Percentiles rank a stretch among this genome's conserved stretches.
Evolutionary conservation across 2,888 invertebrate genomes (phyloP).

Genomic region (Himalopsyche anomala): DNA sequence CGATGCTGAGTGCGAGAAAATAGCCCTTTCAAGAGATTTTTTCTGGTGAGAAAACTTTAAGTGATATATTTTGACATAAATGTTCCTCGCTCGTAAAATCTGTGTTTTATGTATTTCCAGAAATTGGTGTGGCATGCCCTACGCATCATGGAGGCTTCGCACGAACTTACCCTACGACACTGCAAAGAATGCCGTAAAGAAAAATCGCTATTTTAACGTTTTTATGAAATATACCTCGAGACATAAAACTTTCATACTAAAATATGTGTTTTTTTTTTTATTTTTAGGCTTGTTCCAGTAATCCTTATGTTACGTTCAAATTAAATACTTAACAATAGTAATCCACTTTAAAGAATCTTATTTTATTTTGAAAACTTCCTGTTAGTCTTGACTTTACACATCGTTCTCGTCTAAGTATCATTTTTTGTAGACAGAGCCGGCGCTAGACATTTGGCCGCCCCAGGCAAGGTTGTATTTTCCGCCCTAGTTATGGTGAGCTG

Average conservation of each 20-base stretch:
- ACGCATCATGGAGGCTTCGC: neutral
- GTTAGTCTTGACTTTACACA: too few relatives aligned
- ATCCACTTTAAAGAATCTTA: too few relatives aligned
- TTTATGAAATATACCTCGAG: constrained; percentile 2
- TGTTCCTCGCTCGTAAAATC: constrained; percentile 55
- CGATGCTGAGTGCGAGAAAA: neutral
- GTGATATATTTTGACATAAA: constrained; percentile 54
- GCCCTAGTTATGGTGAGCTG: too few relatives aligned
- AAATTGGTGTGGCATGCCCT: constrained; percentile 50
- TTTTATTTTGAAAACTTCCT: neutral
- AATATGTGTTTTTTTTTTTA: neutral
- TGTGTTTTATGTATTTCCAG: constrained; percentile 51
- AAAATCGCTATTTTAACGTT: constrained; percentile 21
- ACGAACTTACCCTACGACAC: constrained; percentile 22
- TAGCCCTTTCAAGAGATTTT: neutral
- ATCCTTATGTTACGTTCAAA: neutral
- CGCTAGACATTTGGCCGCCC: too few relatives aligned
- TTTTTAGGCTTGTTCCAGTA: constrained; percentile 11
- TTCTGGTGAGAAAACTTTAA: constrained; percentile 44
- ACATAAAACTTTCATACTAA: neutral
- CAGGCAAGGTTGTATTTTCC: too few relatives aligned
- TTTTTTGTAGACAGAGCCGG: too few relatives aligned
- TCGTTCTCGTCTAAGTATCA: too few relatives aligned
- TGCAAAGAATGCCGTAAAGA: neutral
- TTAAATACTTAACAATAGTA: neutral